These are phyloP conservation scores for Tyto alba DNA, from an alignment of 2,113 vertebrate species.

Conservation along the genomic window DNA sequence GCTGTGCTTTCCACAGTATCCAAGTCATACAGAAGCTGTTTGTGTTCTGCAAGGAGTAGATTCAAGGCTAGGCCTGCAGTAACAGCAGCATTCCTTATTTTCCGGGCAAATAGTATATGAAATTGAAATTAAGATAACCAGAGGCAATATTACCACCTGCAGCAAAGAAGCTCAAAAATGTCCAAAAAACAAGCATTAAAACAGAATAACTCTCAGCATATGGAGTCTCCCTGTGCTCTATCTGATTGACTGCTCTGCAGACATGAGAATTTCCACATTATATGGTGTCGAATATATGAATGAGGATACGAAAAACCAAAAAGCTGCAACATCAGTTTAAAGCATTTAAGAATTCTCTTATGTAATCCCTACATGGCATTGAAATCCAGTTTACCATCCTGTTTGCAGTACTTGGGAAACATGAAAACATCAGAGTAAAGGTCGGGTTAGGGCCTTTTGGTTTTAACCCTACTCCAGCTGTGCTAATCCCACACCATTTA, in stretches of 20 bases:
- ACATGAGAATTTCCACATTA: neutral
- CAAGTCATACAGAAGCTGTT: neutral
- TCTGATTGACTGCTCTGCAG: neutral
- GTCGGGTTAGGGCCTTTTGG: neutral
- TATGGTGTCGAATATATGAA: neutral
- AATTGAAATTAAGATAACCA: neutral
- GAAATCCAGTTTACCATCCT: neutral
- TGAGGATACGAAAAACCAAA: neutral
- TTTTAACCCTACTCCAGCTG: neutral
- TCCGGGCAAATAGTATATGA: neutral
- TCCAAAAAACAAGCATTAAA: neutral
- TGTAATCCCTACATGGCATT: neutral
- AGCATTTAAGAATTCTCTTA: neutral
- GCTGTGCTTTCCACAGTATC: neutral
- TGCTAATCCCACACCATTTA: neutral
- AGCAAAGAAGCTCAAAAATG: neutral
- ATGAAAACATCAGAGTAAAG: neutral
- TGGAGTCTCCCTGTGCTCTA: neutral
- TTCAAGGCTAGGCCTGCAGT: neutral
- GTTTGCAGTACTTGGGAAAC: neutral
- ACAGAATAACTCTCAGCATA: neutral
- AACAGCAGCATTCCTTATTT: neutral
- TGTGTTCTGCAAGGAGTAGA: neutral
- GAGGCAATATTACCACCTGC: neutral
- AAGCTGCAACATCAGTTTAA: neutral